Percentiles rank a stretch among this genome's conserved stretches.
These are phyloP conservation scores for Sciurus niger DNA, from an alignment of 2,113 vertebrate genomes.

Conservation along the genomic window DNA sequence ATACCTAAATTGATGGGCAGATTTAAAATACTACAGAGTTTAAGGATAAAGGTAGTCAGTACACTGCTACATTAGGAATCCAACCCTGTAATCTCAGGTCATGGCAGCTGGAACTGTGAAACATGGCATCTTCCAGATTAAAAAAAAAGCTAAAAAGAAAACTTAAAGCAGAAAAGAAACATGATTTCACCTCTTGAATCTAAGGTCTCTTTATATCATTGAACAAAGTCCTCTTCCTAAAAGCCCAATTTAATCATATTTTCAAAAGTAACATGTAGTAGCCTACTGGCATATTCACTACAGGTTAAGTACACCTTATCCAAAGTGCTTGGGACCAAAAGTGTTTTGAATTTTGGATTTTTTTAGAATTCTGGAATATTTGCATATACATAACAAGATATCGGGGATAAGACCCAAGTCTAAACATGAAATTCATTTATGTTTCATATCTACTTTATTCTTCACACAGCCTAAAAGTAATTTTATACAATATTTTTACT, in stretches of 20 bases:
- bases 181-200: slow-evolving; percentile 18
- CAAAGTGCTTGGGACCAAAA: background rate
- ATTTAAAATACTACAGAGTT: slow-evolving; percentile 37
- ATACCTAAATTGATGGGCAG: slow-evolving; percentile 25
- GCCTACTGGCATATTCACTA: background rate
- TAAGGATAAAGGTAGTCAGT: slow-evolving; percentile 36
- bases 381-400: background rate
- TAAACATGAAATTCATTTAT: background rate
- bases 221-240: slow-evolving; percentile 52
- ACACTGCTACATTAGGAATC: background rate
- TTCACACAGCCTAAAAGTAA: background rate
- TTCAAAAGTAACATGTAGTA: slow-evolving; percentile 42
- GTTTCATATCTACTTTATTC: background rate
- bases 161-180: slow-evolving; percentile 56
- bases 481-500: background rate
- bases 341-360: background rate
- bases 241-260: slow-evolving; percentile 25
- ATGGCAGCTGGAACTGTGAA: slow-evolving; percentile 49
- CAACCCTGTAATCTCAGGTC: slow-evolving; percentile 48
- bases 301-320: background rate
- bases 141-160: slow-evolving; percentile 38
- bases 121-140: slow-evolving; percentile 1
- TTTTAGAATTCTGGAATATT: background rate
- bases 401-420: background rate
- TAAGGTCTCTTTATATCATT: background rate